These are phyloP conservation scores for Pteruthius melanotis DNA, from an alignment of 2,113 vertebrate species.

Conservation along the genomic window DNA sequence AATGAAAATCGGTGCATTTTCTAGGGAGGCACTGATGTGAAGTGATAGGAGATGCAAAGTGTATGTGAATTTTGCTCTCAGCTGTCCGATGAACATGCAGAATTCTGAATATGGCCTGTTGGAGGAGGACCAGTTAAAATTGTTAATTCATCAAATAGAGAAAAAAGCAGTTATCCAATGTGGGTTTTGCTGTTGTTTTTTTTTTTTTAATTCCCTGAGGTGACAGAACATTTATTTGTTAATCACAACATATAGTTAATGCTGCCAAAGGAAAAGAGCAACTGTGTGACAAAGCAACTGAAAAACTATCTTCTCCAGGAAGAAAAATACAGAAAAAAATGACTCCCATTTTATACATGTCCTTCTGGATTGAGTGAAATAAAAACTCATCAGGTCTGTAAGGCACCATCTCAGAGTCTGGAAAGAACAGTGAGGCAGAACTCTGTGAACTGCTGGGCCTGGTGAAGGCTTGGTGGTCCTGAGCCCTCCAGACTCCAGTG, in stretches of 20 bases:
- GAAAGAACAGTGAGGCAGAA: background rate
- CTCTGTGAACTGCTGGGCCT: background rate
- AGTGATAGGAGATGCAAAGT: background rate
- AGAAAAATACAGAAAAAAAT: background rate
- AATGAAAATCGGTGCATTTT: constrained; percentile 35
- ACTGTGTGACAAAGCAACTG: background rate
- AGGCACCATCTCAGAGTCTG: background rate
- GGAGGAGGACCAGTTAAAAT: background rate
- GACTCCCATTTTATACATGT: background rate
- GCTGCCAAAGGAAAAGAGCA: background rate
- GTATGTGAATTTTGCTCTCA: background rate
- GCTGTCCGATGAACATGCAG: background rate
- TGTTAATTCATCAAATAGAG: background rate
- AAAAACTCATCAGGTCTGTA: background rate
- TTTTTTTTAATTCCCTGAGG: background rate
- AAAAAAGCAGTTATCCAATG: background rate
- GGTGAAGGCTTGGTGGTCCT: background rate
- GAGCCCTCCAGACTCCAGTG: background rate
- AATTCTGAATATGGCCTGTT: background rate
- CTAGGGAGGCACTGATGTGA: background rate
- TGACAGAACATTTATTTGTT: background rate
- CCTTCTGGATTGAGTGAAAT: background rate
- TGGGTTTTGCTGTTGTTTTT: background rate
- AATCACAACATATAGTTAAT: background rate
- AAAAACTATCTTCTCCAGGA: background rate